These are phyloP conservation scores for Hyles euphorbiae DNA, from an alignment of 1,140 invertebrate genomes.

Conservation along the genomic window DNA sequence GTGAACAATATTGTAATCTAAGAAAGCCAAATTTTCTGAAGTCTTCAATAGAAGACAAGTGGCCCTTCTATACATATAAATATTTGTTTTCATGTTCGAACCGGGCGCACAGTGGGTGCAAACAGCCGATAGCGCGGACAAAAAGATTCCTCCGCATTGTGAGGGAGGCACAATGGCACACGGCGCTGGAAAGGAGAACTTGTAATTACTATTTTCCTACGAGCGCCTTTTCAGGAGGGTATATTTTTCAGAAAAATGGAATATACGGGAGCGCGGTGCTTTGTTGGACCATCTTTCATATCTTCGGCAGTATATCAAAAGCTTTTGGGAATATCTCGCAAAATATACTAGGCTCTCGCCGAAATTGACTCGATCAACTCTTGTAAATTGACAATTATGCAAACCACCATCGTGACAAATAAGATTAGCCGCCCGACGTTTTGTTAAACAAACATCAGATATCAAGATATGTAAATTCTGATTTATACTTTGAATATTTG, in stretches of 20 bases:
- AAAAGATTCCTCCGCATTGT: slow-evolving; percentile 73
- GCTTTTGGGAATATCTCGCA: slow-evolving; percentile 2
- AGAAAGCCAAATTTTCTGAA: slow-evolving; percentile 14
- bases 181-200: slow-evolving; percentile 46
- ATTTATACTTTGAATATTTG: slow-evolving; percentile 18
- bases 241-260: slow-evolving; percentile 62
- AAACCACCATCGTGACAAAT: slow-evolving; percentile 23
- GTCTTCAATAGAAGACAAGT: slow-evolving; percentile 28
- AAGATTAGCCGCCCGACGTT: slow-evolving; percentile 15
- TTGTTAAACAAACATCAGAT: slow-evolving; percentile 22
- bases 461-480: slow-evolving; percentile 22
- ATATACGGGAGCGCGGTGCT: slow-evolving; percentile 25
- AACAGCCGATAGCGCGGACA: slow-evolving; percentile 63
- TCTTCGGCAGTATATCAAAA: slow-evolving; percentile 24
- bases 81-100: slow-evolving; percentile 32
- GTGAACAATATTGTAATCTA: too few species aligned
- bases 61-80: slow-evolving; percentile 33
- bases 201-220: slow-evolving; percentile 74
- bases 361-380: too few species aligned
- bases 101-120: slow-evolving; percentile 52
- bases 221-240: slow-evolving; percentile 58
- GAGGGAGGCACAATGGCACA: slow-evolving; percentile 46
- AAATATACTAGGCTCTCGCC: too few species aligned
- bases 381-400: slow-evolving; percentile 17
- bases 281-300: slow-evolving; percentile 25